Conservation (phyloP, 2,888 invertebrate genomes). For the Harpalus rubripes region DNA sequence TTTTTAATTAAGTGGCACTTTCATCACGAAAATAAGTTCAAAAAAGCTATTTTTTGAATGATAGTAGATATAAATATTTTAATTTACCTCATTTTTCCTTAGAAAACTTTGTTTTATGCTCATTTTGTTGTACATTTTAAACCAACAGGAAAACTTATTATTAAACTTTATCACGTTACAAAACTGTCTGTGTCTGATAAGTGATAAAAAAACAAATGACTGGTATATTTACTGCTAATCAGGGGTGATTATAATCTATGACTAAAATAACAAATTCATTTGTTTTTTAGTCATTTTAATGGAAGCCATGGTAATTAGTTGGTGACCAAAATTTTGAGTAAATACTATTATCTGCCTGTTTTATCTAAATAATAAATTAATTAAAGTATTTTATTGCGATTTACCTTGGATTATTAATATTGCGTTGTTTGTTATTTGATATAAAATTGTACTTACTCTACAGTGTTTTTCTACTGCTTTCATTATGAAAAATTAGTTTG, state of each 20-base stretch:
- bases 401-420: neutral
- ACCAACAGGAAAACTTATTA: neutral
- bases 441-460: neutral
- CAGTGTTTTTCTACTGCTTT: slow-evolving; percentile 17
- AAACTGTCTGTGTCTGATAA: neutral
- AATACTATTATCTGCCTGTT: neutral
- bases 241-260: no score
- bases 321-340: no score
- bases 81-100: slow-evolving; percentile 13
- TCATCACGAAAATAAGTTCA: no score
- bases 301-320: no score
- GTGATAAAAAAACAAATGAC: no score
- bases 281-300: no score
- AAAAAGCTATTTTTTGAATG: neutral
- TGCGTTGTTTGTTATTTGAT: neutral
- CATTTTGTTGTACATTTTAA: neutral
- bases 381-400: neutral
- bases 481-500: slow-evolving; percentile 12
- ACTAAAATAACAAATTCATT: no score
- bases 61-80: neutral
- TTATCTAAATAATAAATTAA: slow-evolving; percentile 11
- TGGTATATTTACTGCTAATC: no score
- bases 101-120: neutral
- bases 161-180: neutral
- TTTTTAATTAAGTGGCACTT: neutral